Percentiles rank a stretch among this genome's conserved stretches.
Conservation (phyloP, 2,797 vertebrate genomes). For the Nannoperca australis region DNA sequence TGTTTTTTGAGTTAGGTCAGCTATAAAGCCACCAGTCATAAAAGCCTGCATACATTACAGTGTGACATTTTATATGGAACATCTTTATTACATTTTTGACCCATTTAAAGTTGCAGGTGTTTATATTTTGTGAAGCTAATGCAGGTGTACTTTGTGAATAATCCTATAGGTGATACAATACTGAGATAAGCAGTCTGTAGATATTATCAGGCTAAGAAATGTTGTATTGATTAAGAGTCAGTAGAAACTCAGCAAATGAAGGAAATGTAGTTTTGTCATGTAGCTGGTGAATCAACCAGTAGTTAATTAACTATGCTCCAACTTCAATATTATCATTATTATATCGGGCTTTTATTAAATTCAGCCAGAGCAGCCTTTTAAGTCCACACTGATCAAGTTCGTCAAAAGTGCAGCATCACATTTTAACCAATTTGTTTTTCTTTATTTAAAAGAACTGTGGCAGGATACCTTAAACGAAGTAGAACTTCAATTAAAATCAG, state of each 20-base stretch:
- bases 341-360: too few relatives aligned
- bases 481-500: neutral
- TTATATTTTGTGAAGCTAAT: neutral
- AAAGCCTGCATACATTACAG: neutral
- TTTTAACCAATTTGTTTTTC: neutral
- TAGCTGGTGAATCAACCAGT: neutral
- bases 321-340: neutral
- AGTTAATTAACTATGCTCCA: neutral
- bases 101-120: neutral
- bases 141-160: neutral
- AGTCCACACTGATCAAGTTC: neutral
- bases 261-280: neutral
- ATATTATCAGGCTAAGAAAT: neutral
- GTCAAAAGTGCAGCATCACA: neutral
- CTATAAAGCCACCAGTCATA: neutral
- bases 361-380: too few relatives aligned
- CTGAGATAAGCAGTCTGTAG: neutral
- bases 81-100: neutral
- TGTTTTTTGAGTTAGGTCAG: neutral
- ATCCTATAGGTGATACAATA: neutral
- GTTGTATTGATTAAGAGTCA: neutral
- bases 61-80: neutral
- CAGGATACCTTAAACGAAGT: neutral
- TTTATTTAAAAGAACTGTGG: too few relatives aligned
- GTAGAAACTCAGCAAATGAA: slow-evolving; percentile 4